Conservation (phyloP, 2,113 vertebrate species). For the Microcebus ravelobensis region DNA sequence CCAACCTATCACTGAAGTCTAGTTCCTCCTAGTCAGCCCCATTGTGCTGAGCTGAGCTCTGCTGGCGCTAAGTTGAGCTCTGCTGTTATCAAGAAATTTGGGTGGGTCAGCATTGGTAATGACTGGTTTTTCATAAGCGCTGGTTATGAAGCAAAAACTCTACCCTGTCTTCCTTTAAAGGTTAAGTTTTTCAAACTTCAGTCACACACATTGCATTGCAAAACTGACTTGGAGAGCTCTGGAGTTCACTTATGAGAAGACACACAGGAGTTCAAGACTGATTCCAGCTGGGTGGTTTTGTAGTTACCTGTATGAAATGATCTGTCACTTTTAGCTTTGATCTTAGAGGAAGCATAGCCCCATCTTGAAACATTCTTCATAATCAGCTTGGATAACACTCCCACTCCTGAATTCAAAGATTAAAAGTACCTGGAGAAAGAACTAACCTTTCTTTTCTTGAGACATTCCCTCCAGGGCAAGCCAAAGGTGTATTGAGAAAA, state of each 20-base stretch:
- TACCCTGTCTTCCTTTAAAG: not conserved
- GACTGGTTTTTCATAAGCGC: not conserved
- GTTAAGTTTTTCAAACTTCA: slow-evolving; percentile 42
- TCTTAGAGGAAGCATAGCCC: slow-evolving; percentile 33
- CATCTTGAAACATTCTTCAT: slow-evolving; percentile 53
- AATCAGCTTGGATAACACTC: slow-evolving; percentile 70
- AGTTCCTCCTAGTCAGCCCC: not conserved
- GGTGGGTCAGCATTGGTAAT: not conserved
- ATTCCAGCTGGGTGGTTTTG: slow-evolving; percentile 38
- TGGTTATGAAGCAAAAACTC: not conserved
- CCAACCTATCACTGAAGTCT: not conserved
- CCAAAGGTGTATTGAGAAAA: slow-evolving; percentile 46
- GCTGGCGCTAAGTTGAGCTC: not conserved
- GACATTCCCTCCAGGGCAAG: slow-evolving; percentile 71
- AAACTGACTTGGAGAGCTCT: slow-evolving; percentile 27
- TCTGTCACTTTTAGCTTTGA: slow-evolving; percentile 58
- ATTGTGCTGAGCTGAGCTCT: not conserved
- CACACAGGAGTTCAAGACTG: slow-evolving; percentile 52
- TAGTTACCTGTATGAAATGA: slow-evolving; percentile 40
- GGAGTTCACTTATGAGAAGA: slow-evolving; percentile 7
- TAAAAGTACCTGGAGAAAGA: slow-evolving; percentile 64
- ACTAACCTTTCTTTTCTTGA: slow-evolving; percentile 63
- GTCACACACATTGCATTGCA: not conserved
- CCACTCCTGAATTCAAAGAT: slow-evolving; percentile 66
- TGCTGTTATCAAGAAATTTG: not conserved